phyloP scores from a whole-genome alignment of 1,140 invertebrate genomes.

The Ceratoteleas bidentatus region DNA sequence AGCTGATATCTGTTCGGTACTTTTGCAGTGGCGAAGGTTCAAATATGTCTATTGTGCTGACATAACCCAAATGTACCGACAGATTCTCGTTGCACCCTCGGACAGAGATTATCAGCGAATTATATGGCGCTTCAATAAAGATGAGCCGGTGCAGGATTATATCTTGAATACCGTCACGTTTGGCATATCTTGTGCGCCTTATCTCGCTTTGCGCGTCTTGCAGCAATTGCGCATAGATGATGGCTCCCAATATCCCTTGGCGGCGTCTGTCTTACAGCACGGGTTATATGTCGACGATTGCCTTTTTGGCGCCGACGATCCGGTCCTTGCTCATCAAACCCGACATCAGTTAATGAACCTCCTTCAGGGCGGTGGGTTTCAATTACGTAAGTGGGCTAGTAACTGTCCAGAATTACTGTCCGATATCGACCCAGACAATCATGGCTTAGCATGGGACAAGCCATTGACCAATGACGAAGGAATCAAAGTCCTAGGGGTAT shows the following conservation, averaged over 20 bases:
- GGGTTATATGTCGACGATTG: not conserved
- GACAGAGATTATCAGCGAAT: conserved; percentile 20
- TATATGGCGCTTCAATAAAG: not conserved
- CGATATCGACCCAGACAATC: not conserved
- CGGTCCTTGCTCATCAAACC: not conserved
- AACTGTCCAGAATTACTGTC: not conserved
- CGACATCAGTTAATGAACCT: not conserved
- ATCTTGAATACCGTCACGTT: not conserved
- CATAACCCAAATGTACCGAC: conserved; percentile 21
- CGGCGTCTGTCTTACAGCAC: not conserved
- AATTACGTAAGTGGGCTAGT: not conserved
- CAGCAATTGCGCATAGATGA: not conserved
- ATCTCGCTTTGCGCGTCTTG: conserved; percentile 50
- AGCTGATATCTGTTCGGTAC: not conserved
- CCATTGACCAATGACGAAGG: not conserved
- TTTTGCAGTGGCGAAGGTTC: not conserved
- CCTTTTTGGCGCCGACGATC: not conserved
- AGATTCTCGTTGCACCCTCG: conserved; percentile 1
- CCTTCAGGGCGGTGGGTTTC: not conserved
- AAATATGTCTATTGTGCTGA: conserved; percentile 13
- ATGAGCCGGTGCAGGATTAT: not conserved
- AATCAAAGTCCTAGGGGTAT: not conserved
- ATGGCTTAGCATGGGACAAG: not conserved
- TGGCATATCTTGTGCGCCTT: conserved; percentile 43
- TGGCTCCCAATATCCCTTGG: not conserved